Conservation (phyloP, 2,888 invertebrate species). For the Limnephilus auricula region DNA sequence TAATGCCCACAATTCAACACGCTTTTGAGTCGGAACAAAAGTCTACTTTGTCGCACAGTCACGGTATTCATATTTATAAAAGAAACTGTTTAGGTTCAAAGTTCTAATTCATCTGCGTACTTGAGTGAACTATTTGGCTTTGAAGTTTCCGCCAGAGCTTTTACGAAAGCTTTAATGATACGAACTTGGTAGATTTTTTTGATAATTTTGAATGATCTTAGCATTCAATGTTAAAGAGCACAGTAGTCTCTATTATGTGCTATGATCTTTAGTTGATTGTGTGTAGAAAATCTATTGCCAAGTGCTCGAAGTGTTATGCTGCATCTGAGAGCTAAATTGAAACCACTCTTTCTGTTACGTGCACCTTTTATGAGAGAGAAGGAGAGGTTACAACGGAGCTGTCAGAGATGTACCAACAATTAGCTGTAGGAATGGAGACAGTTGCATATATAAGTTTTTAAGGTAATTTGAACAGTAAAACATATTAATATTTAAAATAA, state of each 20-base stretch:
- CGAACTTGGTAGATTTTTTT: not conserved
- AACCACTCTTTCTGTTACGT: not conserved
- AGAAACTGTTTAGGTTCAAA: slow-evolving; percentile 6
- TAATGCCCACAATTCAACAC: not conserved
- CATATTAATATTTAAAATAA: too few species aligned
- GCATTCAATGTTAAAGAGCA: not conserved
- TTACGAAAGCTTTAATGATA: not conserved
- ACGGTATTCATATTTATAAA: not conserved
- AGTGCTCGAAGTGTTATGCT: too few species aligned
- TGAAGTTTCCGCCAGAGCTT: slow-evolving; percentile 38
- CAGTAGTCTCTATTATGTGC: not conserved
- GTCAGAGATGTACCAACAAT: not conserved
- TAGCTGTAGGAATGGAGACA: too few species aligned
- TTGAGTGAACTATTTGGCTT: not conserved
- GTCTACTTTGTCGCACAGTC: not conserved
- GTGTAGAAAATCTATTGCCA: not conserved
- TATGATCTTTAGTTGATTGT: not conserved
- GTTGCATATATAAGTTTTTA: too few species aligned
- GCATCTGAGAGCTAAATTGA: not conserved
- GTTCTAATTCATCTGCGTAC: not conserved
- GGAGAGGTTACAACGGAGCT: not conserved
- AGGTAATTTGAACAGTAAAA: too few species aligned
- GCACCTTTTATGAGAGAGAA: not conserved
- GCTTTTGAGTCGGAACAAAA: slow-evolving; percentile 26
- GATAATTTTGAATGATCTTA: not conserved